A percentile compares a stretch with the other conserved stretches of the same genome.
Evolutionary conservation across 2,888 invertebrate genomes (phyloP).

Genomic region (Epinotia demarniana): DNA sequence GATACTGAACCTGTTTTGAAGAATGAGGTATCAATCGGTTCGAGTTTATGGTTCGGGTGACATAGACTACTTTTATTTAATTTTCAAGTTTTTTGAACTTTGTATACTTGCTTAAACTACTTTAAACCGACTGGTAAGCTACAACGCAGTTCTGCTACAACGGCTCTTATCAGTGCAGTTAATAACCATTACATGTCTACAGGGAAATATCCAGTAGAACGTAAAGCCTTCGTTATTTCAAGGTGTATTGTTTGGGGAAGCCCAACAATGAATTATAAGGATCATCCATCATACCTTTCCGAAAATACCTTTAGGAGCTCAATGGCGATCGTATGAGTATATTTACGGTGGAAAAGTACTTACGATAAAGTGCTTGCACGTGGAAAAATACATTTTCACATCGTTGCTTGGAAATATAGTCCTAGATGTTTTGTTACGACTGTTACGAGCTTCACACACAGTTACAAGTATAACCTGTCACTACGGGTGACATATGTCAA

Average conservation of each 20-base stretch:
- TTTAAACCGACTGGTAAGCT: too few relatives aligned
- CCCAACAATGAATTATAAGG: constrained; percentile 8
- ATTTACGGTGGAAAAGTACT: neutral
- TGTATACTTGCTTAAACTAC: too few relatives aligned
- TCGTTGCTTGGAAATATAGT: neutral
- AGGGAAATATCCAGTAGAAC: constrained; percentile 11
- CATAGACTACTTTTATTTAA: too few relatives aligned
- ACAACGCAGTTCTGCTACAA: too few relatives aligned
- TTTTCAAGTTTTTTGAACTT: too few relatives aligned
- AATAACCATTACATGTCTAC: constrained; percentile 1
- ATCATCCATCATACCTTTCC: constrained; percentile 8
- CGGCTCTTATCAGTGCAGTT: neutral
- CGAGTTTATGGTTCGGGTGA: too few relatives aligned
- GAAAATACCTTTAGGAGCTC: neutral
- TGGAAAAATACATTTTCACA: neutral
- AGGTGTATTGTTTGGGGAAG: constrained; percentile 5
- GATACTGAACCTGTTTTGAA: too few relatives aligned
- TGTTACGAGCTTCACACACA: neutral
- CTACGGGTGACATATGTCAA: too few relatives aligned
- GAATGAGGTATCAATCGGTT: too few relatives aligned
- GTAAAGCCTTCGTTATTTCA: neutral
- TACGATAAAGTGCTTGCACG: neutral
- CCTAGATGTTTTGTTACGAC: neutral
- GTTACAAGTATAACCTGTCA: too few relatives aligned
- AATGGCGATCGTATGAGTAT: neutral